phyloP scores from a whole-genome alignment of 1,140 invertebrate species.

The Zaprionus ornatus region DNA sequence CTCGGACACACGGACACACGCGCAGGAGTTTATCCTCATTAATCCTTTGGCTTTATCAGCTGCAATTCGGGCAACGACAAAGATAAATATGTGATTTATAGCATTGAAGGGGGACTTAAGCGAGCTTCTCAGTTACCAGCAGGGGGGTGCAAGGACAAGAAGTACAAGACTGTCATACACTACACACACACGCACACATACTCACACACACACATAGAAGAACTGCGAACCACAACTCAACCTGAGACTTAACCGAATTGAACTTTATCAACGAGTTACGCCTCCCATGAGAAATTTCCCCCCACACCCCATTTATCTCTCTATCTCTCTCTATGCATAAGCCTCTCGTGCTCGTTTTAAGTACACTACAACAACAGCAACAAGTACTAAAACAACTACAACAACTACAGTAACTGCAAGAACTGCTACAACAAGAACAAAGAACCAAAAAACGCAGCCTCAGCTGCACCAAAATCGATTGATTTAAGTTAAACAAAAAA shows the following conservation, averaged over 20 bases:
- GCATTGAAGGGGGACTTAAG: conserved; percentile 2
- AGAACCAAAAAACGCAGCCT: conserved; percentile 66
- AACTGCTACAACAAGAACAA: conserved; percentile 30
- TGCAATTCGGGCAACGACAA: background rate
- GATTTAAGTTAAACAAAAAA: conserved; percentile 52
- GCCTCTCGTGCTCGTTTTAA: conserved; percentile 67
- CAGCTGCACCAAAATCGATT: conserved; percentile 43
- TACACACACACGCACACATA: conserved; percentile 24
- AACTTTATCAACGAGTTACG: conserved; percentile 2
- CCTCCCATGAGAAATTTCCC: background rate
- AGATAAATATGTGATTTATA: conserved; percentile 29
- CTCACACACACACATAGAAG: conserved; percentile 18
- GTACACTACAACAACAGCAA: conserved; percentile 51
- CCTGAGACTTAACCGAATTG: conserved; percentile 15
- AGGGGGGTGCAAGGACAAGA: conserved; percentile 17
- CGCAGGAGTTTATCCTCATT: conserved; percentile 3
- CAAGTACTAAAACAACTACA: conserved; percentile 36
- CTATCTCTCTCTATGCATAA: background rate
- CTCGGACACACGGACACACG: background rate
- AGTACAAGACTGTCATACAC: conserved; percentile 5
- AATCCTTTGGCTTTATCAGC: conserved; percentile 19
- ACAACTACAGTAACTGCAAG: conserved; percentile 33
- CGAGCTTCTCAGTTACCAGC: conserved; percentile 6
- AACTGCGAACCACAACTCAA: conserved; percentile 26
- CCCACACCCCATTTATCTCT: background rate